Evolutionary conservation across 2,888 invertebrate species (phyloP).

Genomic region (Ganaspis brasiliensis): DNA sequence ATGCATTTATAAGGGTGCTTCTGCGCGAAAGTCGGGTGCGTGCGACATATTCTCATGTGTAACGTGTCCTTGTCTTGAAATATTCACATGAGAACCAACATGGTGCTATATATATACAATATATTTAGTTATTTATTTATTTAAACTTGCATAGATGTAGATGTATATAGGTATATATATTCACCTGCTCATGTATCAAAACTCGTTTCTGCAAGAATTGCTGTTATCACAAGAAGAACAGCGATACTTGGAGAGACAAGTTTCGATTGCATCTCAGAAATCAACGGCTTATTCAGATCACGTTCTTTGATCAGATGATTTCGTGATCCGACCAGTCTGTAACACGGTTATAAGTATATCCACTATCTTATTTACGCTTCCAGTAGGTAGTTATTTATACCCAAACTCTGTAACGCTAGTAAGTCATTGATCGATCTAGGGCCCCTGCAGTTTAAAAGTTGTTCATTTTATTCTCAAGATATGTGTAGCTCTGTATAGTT

Average conservation of each 20-base stretch:
- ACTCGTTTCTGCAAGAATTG: not conserved
- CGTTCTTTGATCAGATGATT: conserved; percentile 19
- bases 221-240: conserved; percentile 1
- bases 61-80: conserved; percentile 54
- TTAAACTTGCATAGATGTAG: conserved; percentile 19
- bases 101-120: conserved; percentile 4
- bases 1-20: conserved; percentile 61
- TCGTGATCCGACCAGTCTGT: not conserved
- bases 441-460: not conserved
- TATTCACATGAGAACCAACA: conserved; percentile 63
- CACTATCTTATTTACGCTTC: conserved; percentile 8
- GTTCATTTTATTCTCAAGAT: not conserved
- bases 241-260: not conserved
- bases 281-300: not conserved
- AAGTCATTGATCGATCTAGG: not conserved
- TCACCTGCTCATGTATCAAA: not conserved
- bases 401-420: not conserved
- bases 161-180: conserved; percentile 1
- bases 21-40: conserved; percentile 49
- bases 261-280: conserved; percentile 9
- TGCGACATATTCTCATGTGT: conserved; percentile 51
- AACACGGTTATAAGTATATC: conserved; percentile 19
- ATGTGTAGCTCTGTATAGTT: too few relatives aligned
- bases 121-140: not conserved
- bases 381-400: conserved; percentile 8